Base-by-base conservation (phyloP, 1,140 invertebrate species). In the Drosophila rufa region DNA sequence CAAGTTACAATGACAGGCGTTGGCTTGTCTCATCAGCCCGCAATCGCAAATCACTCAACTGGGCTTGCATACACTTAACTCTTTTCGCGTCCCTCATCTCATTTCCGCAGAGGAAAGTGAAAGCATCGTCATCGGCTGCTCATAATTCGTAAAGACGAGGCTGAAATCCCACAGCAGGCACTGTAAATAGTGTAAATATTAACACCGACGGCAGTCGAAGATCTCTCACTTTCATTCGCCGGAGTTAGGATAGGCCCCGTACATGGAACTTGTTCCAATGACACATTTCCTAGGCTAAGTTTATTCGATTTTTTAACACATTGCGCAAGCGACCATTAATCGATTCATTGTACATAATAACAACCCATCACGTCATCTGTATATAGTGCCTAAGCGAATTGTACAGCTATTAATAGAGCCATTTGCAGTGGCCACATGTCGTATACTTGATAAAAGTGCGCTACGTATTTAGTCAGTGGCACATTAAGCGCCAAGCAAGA, bases 61-160 rank as follows among this genome's bases (percentile, higher is more conserved):
- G 59, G n/a, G 48, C 59, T 75, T 74, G 55, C 76, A 67, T 74
- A 66, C 58, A 40, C 53, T 56, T 40, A 56, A 42, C 67, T 56
- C 61, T 80, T 61, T 84, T 84, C 81, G 19, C 19, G 19, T 22
- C 19, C 19, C 19, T 22, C 1, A 22, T 22, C 67, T 56, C 65
- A 82, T 61, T 83, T 84, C 81, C 81, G 81, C 48, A 69, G 64
- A 56, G 43, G 60, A 90, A 90, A 90, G 85, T 90, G 85, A 90
- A 90, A 90, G 85, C 75, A 61, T 48, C 64, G n/a, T 15, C 83
- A 79, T 86, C 69, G 55, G 38, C 46, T 53, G 78, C 51, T 56
- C 81, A 86, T 71, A 67, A 65, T 73, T 80, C 64, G 55, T 65
- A 46, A 48, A 77, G 57, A 78, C 67, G 51, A 22, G 22, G 4